phyloP scores from a whole-genome alignment of 2,888 invertebrate species.

The Achlya flavicornis region DNA sequence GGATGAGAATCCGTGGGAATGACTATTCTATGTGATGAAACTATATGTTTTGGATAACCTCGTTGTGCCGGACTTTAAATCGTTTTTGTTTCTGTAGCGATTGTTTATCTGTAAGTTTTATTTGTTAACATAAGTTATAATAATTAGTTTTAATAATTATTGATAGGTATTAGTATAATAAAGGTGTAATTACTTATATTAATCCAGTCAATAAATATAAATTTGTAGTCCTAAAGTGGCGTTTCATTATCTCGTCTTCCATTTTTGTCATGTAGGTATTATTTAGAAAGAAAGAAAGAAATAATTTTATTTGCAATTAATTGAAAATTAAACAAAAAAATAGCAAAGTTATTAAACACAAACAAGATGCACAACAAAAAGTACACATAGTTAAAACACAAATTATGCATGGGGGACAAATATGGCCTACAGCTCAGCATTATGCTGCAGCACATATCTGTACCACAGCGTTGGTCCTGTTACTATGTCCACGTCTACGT shows the following conservation, averaged over 20 bases:
- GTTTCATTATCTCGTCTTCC: not conserved
- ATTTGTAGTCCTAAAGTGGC: not conserved
- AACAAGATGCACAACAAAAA: no score
- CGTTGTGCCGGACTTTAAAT: slow-evolving; percentile 68
- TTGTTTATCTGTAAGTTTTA: not conserved
- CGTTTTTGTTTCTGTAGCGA: slow-evolving; percentile 63
- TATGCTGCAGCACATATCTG: no score
- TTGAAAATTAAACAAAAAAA: no score
- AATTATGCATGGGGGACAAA: no score
- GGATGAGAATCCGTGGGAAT: slow-evolving; percentile 78
- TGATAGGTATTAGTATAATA: not conserved
- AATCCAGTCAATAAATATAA: slow-evolving; percentile 9
- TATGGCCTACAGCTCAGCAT: no score
- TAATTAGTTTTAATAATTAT: no score
- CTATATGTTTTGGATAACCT: slow-evolving; percentile 71
- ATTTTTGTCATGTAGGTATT: slow-evolving; percentile 3
- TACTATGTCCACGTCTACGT: no score
- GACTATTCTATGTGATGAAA: slow-evolving; percentile 79
- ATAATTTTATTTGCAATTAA: no score
- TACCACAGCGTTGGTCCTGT: no score
- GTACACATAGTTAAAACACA: no score
- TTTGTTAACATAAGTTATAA: not conserved
- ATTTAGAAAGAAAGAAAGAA: no score
- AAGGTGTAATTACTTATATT: not conserved
- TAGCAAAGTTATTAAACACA: no score